Evolutionary conservation across 2,113 vertebrate genomes (phyloP).

Genomic region (Caracal caracal): DNA sequence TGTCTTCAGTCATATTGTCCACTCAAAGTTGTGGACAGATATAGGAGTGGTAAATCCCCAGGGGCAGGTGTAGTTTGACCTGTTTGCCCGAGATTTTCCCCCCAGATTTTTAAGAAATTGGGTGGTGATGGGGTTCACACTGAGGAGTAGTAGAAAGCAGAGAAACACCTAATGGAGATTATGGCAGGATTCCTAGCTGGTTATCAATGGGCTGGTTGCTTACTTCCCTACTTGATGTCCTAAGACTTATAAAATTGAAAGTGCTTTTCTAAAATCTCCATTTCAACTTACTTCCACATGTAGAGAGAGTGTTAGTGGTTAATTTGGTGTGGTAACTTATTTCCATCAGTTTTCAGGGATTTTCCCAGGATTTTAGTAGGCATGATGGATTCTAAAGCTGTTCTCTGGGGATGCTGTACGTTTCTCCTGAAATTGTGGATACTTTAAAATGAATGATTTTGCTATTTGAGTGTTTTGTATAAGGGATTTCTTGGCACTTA

Average conservation of each 20-base stretch:
- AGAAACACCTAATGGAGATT: not conserved
- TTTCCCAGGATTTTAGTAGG: not conserved
- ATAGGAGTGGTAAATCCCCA: not conserved
- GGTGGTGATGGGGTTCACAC: not conserved
- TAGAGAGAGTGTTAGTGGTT: not conserved
- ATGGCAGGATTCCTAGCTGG: not conserved
- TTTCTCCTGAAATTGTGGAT: not conserved
- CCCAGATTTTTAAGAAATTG: not conserved
- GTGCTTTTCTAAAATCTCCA: not conserved
- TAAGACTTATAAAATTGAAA: not conserved
- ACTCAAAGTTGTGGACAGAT: constrained; percentile 22
- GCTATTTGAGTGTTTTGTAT: not conserved
- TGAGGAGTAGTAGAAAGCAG: not conserved
- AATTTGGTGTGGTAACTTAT: not conserved
- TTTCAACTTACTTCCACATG: not conserved
- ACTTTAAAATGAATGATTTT: constrained; percentile 8
- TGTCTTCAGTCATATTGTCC: constrained; percentile 7
- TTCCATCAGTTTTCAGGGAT: not conserved
- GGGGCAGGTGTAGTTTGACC: not conserved
- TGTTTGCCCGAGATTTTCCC: not conserved
- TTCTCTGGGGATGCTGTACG: not conserved
- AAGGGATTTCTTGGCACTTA: not conserved
- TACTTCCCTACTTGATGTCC: not conserved
- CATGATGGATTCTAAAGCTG: not conserved
- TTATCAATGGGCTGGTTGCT: not conserved